Base-by-base conservation (phyloP, 2,888 invertebrate species). In the Ommatoiulus sabulosus region DNA sequence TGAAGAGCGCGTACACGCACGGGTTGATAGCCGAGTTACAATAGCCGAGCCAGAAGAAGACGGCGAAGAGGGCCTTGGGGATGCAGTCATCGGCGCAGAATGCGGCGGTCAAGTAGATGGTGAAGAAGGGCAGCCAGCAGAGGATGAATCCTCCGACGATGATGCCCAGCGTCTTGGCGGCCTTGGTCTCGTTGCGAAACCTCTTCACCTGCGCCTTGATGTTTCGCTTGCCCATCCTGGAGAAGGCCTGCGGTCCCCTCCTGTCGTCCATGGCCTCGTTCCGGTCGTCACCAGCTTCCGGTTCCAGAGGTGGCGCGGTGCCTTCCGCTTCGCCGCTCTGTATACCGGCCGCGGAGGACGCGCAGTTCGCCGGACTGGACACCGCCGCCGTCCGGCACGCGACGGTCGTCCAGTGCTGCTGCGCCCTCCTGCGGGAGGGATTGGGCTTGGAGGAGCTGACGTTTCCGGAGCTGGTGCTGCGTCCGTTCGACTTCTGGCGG, bases 11-110 rank as follows among this genome's bases (percentile, higher is more conserved):
- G 93, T 98, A 98, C 90, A 98, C 97, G 92, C 97, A 95, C 0
- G 98, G 98, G 92, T 98, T 99, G 91, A 98, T 96, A 5, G 98
- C 98, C 0, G 97, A 97, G 93, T 99, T 99, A 93, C 98, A 97
- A 93, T 99, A 99, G 1, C 99, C 99, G 90, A 99, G 94, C 98
- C 99, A 99, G 93, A 99, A 98, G 35, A 98, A 95, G 46, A 98
- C 95, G 15, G 97, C 97, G 94, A 98, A 98, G 89, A 97, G 94
- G 89, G 97, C 94, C 0, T 96, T 95, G 90, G 96, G 95, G 72
- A 98, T 97, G 93, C 97, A 97, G 7, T 91, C 91, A 90, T 89
- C 89, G 12, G 24, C 86, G 57, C 89, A 89, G 84, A 89, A 89
- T 10, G 89, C 89, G 4, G 86, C 89, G 24, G 88, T 84, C 35